phyloP scores from a whole-genome alignment of 2,113 vertebrate genomes.

The Pelvicachromis taeniatus region DNA sequence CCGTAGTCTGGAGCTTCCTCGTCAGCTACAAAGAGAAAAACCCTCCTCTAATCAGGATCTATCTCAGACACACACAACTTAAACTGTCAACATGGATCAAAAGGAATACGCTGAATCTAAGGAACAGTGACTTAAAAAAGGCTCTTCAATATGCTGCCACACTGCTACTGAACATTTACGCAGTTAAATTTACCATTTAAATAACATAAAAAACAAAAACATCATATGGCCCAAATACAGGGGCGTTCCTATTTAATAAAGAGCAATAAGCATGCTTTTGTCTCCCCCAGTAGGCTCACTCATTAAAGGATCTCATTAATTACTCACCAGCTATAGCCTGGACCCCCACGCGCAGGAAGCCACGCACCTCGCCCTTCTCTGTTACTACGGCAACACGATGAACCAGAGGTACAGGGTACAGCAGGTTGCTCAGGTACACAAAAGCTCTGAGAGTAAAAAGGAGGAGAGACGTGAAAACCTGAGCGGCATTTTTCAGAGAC shows the following conservation, averaged over 20 bases:
- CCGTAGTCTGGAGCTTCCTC: slow-evolving; percentile 99
- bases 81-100: slow-evolving; percentile 1
- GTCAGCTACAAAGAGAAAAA: slow-evolving; percentile 76
- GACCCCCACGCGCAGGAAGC: slow-evolving; percentile 94
- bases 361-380: slow-evolving; percentile 94
- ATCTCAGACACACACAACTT: background rate
- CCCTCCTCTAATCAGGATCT: slow-evolving; percentile 20
- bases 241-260: background rate
- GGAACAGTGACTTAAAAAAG: background rate
- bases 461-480: background rate
- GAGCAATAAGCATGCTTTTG: background rate
- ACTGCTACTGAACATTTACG: background rate
- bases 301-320: slow-evolving; percentile 33
- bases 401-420: slow-evolving; percentile 94
- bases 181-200: background rate
- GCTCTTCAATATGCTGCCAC: background rate
- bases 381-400: slow-evolving; percentile 94
- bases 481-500: background rate
- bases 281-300: background rate
- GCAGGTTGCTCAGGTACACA: slow-evolving; percentile 96
- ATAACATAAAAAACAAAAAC: background rate
- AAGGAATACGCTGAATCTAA: background rate
- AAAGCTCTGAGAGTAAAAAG: slow-evolving; percentile 80
- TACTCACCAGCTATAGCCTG: slow-evolving; percentile 94
- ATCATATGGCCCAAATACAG: background rate